These are phyloP conservation scores for Amblyjoppa proteus DNA, from an alignment of 2,888 invertebrate genomes.

Conservation along the genomic window DNA sequence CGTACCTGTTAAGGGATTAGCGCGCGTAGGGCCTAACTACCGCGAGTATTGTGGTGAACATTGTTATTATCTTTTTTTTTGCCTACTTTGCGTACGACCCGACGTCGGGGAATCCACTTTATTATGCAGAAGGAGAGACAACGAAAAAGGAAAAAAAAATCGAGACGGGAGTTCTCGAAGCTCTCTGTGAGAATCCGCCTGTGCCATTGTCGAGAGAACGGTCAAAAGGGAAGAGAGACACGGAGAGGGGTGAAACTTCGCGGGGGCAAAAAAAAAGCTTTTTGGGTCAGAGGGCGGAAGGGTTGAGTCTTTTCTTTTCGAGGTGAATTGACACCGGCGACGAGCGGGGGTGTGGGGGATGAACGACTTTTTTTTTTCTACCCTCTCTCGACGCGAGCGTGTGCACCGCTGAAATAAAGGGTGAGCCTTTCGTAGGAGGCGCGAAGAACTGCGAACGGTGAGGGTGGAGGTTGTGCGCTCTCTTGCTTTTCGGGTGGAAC, in stretches of 20 bases:
- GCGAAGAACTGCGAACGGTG: constrained; percentile 16
- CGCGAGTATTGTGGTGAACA: not conserved
- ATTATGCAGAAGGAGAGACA: constrained; percentile 31
- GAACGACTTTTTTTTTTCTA: constrained; percentile 26
- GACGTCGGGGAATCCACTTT: constrained; percentile 46
- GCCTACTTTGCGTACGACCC: not conserved
- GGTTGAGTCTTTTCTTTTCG: constrained; percentile 58
- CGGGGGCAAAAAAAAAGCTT: constrained; percentile 43
- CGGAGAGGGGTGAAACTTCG: constrained; percentile 30
- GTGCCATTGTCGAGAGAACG: constrained; percentile 50
- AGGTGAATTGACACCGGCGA: constrained; percentile 53
- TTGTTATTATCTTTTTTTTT: not conserved
- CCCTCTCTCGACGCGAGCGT: constrained; percentile 32
- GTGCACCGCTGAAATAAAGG: constrained; percentile 39
- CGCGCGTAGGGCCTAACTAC: not conserved
- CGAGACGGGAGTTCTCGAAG: constrained; percentile 22
- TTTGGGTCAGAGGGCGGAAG: constrained; percentile 57
- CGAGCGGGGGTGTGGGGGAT: not conserved
- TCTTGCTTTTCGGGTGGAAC: constrained; percentile 19
- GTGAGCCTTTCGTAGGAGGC: constrained; percentile 15
- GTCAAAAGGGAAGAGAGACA: constrained; percentile 33
- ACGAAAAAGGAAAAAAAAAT: constrained; percentile 29
- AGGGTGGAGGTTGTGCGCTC: not conserved
- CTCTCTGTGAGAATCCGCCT: constrained; percentile 42
- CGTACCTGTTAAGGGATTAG: not conserved